Evolutionary conservation across 1,140 invertebrate species (phyloP).

Genomic region (Drosophila paulistorum): DNA sequence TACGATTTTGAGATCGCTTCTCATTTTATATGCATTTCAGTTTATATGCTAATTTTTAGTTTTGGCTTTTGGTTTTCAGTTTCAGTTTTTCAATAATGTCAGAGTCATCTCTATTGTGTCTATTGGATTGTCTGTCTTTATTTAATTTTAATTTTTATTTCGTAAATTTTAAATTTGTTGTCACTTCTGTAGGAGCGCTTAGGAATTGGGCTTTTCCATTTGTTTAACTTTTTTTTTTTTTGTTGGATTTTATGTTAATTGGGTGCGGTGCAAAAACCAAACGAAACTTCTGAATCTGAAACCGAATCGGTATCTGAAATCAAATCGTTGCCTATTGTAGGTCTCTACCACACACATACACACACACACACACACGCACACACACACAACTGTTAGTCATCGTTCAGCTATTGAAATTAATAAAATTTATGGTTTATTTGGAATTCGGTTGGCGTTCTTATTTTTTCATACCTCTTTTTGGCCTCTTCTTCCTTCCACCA

Average conservation of each 20-base stretch:
- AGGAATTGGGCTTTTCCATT: constrained; percentile 63
- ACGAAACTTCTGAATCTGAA: constrained; percentile 39
- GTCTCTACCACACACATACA: constrained; percentile 18
- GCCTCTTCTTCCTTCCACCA: neutral
- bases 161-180: constrained; percentile 80
- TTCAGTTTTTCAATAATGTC: constrained; percentile 45
- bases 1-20: constrained; percentile 10
- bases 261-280: constrained; percentile 62
- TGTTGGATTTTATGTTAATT: constrained; percentile 68
- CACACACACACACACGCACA: no score
- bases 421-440: constrained; percentile 79
- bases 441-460: constrained; percentile 45
- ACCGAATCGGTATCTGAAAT: constrained; percentile 5
- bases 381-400: constrained; percentile 32
- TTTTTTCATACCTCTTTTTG: constrained; percentile 19
- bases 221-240: constrained; percentile 15
- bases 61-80: constrained; percentile 30
- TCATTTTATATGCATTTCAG: constrained; percentile 74
- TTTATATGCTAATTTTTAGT: constrained; percentile 70
- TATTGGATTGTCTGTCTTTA: constrained; percentile 57
- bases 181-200: constrained; percentile 73
- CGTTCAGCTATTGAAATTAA: constrained; percentile 62
- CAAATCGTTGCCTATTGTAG: constrained; percentile 65
- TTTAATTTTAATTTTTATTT: constrained; percentile 82
- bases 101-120: constrained; percentile 44